phyloP scores from a whole-genome alignment of 2,113 vertebrate species.

The Pluvianellus socialis region DNA sequence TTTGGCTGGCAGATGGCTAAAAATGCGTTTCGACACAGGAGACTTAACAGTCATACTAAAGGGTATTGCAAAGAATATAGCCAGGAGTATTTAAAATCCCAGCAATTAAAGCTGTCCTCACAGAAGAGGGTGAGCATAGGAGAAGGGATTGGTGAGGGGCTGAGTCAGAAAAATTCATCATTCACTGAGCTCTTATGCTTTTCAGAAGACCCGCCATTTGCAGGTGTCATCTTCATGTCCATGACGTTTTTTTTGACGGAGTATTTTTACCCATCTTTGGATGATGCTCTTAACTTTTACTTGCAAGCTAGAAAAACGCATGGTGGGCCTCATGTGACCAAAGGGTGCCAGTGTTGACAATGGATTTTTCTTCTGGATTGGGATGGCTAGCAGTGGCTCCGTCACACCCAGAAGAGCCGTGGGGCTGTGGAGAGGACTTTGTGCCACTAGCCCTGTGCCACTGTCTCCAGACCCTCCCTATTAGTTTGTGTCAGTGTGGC shows the following conservation, averaged over 20 bases:
- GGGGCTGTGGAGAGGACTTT: neutral
- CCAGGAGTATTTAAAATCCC: neutral
- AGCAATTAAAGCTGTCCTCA: neutral
- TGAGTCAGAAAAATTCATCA: neutral
- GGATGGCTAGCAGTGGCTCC: neutral
- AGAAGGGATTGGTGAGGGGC: neutral
- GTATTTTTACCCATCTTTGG: neutral
- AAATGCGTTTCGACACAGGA: neutral
- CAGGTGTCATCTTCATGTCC: neutral
- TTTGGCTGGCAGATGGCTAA: neutral
- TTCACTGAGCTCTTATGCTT: neutral
- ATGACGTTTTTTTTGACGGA: rapidly evolving
- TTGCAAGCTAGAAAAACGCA: neutral
- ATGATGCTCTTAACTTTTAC: neutral
- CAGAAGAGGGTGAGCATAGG: neutral
- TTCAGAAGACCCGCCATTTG: neutral
- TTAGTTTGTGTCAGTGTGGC: neutral
- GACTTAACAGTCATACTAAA: neutral
- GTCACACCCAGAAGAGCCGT: neutral
- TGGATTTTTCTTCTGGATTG: neutral
- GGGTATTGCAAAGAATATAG: neutral
- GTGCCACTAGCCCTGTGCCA: neutral
- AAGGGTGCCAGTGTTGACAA: neutral
- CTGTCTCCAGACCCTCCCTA: neutral
- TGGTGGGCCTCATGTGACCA: neutral